phyloP scores from a whole-genome alignment of 2,888 invertebrate species.

The Philereme vetulata region DNA sequence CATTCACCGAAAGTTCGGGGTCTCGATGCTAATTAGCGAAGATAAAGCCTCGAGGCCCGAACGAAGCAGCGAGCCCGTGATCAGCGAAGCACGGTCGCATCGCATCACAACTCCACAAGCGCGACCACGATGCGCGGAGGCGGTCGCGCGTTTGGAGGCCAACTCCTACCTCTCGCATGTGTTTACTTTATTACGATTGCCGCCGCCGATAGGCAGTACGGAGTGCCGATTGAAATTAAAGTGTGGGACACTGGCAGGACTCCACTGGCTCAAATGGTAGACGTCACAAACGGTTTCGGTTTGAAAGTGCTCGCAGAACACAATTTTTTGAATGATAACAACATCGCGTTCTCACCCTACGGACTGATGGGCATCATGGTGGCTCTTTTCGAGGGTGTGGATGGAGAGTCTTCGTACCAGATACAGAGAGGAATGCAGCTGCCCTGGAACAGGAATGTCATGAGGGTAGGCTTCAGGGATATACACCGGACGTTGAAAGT shows the following conservation, averaged over 20 bases:
- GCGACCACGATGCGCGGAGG: slow-evolving; percentile 65
- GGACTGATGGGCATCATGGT: slow-evolving; percentile 91
- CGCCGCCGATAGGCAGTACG: slow-evolving; percentile 53
- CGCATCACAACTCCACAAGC: slow-evolving; percentile 55
- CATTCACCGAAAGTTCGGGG: slow-evolving; percentile 75
- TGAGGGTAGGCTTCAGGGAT: slow-evolving; percentile 91
- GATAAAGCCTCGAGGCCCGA: slow-evolving; percentile 60
- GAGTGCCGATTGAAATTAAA: slow-evolving; percentile 74
- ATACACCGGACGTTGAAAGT: slow-evolving; percentile 92
- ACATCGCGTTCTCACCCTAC: slow-evolving; percentile 93
- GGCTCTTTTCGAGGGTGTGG: slow-evolving; percentile 90
- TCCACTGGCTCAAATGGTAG: slow-evolving; percentile 90
- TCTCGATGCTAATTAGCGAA: slow-evolving; percentile 71
- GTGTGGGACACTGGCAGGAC: slow-evolving; percentile 74
- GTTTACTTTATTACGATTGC: slow-evolving; percentile 45
- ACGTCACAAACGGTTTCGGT: slow-evolving; percentile 90
- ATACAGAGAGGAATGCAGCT: slow-evolving; percentile 87
- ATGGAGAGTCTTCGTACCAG: slow-evolving; percentile 88
- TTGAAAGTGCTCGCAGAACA: slow-evolving; percentile 88
- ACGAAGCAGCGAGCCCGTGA: slow-evolving; percentile 47
- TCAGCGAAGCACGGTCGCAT: slow-evolving; percentile 59
- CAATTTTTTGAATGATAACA: slow-evolving; percentile 89
- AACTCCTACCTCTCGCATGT: slow-evolving; percentile 36
- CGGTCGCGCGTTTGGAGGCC: slow-evolving; percentile 58
- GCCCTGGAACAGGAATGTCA: slow-evolving; percentile 88